Evolutionary conservation across 2,797 vertebrate genomes (phyloP).

Genomic region (Serranus cabrilla): DNA sequence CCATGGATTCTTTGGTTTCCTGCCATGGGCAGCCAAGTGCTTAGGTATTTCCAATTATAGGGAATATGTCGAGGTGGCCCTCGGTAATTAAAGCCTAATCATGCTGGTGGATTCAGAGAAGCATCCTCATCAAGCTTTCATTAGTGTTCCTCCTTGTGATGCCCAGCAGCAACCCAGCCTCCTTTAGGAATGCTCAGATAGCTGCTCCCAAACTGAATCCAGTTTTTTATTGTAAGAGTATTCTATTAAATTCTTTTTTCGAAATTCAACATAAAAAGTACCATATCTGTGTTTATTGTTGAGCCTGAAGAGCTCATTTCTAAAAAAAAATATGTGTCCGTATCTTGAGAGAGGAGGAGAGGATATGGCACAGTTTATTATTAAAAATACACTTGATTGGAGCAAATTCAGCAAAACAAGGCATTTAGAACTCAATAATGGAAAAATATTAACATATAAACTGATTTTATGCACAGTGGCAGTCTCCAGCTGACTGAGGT

Average conservation of each 20-base stretch:
- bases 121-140: slow-evolving; percentile 82
- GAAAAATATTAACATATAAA: too few relatives aligned
- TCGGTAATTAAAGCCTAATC: slow-evolving; percentile 86
- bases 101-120: slow-evolving; percentile 78
- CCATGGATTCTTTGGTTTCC: slow-evolving; percentile 48
- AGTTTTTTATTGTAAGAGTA: not conserved
- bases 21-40: slow-evolving; percentile 60
- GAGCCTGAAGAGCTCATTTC: not conserved
- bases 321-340: not conserved
- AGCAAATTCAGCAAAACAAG: not conserved
- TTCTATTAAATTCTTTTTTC: not conserved
- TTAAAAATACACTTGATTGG: not conserved
- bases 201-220: slow-evolving; percentile 19
- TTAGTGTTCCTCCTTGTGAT: slow-evolving; percentile 75
- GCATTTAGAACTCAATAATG: not conserved
- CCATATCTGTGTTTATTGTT: not conserved
- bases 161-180: slow-evolving; percentile 53
- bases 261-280: not conserved
- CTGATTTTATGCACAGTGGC: too few relatives aligned
- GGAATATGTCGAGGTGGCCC: slow-evolving; percentile 80
- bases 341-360: not conserved
- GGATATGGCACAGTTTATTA: too few relatives aligned
- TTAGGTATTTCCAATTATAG: slow-evolving; percentile 84
- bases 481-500: too few relatives aligned
- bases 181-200: slow-evolving; percentile 33